A percentile compares a stretch with the other conserved stretches of the same genome.
phyloP scores from a whole-genome alignment of 2,113 vertebrate species.

The Ibidorhyncha struthersii region DNA sequence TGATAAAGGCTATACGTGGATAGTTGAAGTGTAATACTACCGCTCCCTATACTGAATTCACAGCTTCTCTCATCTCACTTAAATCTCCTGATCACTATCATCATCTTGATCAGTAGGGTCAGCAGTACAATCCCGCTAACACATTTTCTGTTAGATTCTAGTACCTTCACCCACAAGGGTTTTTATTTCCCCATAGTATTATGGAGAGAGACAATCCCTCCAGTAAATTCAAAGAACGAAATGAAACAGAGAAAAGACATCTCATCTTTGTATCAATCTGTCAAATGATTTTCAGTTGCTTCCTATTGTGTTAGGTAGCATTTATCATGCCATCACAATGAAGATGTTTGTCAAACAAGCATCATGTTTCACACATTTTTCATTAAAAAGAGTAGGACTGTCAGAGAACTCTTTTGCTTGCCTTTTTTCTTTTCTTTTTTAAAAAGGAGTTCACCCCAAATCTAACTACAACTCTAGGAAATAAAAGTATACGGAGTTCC shows the following conservation, averaged over 20 bases:
- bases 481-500: background rate
- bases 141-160: background rate
- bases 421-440: fast-evolving
- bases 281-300: background rate
- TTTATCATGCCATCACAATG: background rate
- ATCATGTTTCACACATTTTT: background rate
- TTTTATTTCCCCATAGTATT: background rate
- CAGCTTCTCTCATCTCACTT: background rate
- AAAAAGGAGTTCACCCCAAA: background rate
- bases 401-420: background rate
- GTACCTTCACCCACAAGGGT: background rate
- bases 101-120: background rate
- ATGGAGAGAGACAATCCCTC: conserved; percentile 11
- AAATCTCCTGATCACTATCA: background rate
- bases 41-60: background rate
- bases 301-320: background rate
- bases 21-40: background rate
- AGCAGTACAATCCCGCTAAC: background rate
- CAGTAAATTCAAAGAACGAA: conserved; percentile 75
- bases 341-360: background rate
- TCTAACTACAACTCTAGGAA: background rate
- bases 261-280: background rate
- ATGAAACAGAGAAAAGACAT: background rate
- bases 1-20: background rate
- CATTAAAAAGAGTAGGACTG: background rate